phyloP scores from a whole-genome alignment of 2,888 invertebrate species.

The Dryomyza anilis region DNA sequence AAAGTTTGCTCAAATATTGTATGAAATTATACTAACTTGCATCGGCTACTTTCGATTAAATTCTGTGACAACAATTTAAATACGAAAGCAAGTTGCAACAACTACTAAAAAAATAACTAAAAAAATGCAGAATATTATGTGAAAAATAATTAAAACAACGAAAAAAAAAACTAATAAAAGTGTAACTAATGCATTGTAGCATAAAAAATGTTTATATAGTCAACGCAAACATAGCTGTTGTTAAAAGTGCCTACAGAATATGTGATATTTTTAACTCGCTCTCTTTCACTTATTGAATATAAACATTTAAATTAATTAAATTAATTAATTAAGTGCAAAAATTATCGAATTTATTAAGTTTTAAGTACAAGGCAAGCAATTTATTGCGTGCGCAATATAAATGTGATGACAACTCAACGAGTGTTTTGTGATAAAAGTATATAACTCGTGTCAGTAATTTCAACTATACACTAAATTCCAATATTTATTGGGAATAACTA shows the following conservation, averaged over 20 bases:
- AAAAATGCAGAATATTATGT: too few relatives aligned
- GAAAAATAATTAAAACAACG: too few relatives aligned
- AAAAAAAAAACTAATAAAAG: not conserved
- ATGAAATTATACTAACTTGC: slow-evolving; percentile 31
- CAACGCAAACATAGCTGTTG: slow-evolving; percentile 21
- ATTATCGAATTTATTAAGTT: slow-evolving; percentile 35
- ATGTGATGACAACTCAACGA: slow-evolving; percentile 32
- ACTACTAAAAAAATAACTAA: not conserved
- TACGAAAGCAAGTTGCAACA: slow-evolving; percentile 42
- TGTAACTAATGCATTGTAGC: not conserved
- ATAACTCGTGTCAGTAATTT: not conserved
- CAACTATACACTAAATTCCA: not conserved
- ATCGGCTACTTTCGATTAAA: slow-evolving; percentile 46
- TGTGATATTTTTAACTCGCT: slow-evolving; percentile 17
- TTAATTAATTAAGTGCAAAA: too few relatives aligned
- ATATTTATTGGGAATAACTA: slow-evolving; percentile 19
- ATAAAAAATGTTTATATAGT: too few relatives aligned
- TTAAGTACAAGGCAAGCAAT: not conserved
- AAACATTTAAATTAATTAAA: too few relatives aligned
- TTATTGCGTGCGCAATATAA: not conserved
- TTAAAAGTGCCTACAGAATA: slow-evolving; percentile 10
- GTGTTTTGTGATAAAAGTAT: not conserved
- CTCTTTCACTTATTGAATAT: too few relatives aligned
- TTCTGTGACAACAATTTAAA: slow-evolving; percentile 36
- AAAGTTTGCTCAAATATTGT: not conserved